These are phyloP conservation scores for Callithrix jacchus DNA, from an alignment of 2,113 vertebrate genomes.

Conservation along the genomic window DNA sequence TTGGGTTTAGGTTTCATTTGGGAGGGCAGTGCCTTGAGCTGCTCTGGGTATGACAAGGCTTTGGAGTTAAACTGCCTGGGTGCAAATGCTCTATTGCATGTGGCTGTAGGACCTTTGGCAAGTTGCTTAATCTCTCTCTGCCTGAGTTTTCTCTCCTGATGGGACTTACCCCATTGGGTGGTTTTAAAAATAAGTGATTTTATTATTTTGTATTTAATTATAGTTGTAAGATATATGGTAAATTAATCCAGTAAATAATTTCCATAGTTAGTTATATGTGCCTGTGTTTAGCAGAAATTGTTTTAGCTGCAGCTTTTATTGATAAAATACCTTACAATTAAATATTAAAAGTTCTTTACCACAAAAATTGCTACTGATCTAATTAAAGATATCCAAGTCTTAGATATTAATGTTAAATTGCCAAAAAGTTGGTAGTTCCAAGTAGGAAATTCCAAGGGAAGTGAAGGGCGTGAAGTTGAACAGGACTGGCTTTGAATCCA, in stretches of 20 bases:
- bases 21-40: background rate
- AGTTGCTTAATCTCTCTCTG: background rate
- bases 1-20: background rate
- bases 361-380: background rate
- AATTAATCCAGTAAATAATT: constrained; percentile 22
- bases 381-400: background rate
- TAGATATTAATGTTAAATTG: constrained; percentile 5
- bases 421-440: background rate
- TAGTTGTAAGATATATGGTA: background rate
- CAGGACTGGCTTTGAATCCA: background rate
- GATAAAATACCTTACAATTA: background rate
- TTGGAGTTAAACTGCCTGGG: background rate
- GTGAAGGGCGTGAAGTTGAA: background rate
- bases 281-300: constrained; percentile 36
- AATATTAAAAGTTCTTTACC: background rate
- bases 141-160: background rate
- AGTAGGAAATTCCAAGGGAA: background rate
- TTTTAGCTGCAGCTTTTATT: background rate
- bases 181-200: constrained; percentile 47
- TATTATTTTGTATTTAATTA: constrained; percentile 39
- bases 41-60: background rate
- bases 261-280: background rate
- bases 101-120: background rate
- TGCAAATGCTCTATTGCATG: background rate
- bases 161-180: background rate